A percentile compares a stretch with the other conserved stretches of the same genome.
Conservation (phyloP, 1,140 invertebrate species). For the Agrypnia vestita region DNA sequence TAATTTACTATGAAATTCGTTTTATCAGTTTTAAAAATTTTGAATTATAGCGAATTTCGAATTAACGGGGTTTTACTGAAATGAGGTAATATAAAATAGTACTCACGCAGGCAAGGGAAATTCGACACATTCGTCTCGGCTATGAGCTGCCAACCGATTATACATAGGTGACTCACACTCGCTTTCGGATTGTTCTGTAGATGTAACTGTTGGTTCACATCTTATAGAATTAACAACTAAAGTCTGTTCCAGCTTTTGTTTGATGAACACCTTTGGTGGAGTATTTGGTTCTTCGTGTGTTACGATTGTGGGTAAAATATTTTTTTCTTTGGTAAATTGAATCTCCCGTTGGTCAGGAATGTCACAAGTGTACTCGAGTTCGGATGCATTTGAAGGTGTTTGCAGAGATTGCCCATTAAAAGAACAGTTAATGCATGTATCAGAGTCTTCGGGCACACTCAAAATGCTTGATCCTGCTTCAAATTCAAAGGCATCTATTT, state of each 20-base stretch:
- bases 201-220: neutral
- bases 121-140: slow-evolving; percentile 63
- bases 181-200: neutral
- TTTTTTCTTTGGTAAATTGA: slow-evolving; percentile 67
- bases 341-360: slow-evolving; percentile 69
- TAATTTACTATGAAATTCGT: no score
- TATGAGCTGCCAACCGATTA: neutral
- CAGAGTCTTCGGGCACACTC: slow-evolving; percentile 70
- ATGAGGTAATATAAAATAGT: no score
- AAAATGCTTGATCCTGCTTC: slow-evolving; percentile 66
- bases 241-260: slow-evolving; percentile 68
- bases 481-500: slow-evolving; percentile 71
- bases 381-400: slow-evolving; percentile 80
- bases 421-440: slow-evolving; percentile 71
- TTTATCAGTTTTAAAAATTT: no score
- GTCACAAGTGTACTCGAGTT: slow-evolving; percentile 78
- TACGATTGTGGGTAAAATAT: slow-evolving; percentile 59
- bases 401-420: slow-evolving; percentile 73
- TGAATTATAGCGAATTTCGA: no score
- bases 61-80: no score
- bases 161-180: neutral
- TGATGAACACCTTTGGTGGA: slow-evolving; percentile 66
- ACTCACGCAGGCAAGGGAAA: slow-evolving; percentile 76
- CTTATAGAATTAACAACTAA: slow-evolving; percentile 64
- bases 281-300: slow-evolving; percentile 54